Evolutionary conservation across 2,113 vertebrate species (phyloP).

Genomic region (Phalacrocorax pelagicus): DNA sequence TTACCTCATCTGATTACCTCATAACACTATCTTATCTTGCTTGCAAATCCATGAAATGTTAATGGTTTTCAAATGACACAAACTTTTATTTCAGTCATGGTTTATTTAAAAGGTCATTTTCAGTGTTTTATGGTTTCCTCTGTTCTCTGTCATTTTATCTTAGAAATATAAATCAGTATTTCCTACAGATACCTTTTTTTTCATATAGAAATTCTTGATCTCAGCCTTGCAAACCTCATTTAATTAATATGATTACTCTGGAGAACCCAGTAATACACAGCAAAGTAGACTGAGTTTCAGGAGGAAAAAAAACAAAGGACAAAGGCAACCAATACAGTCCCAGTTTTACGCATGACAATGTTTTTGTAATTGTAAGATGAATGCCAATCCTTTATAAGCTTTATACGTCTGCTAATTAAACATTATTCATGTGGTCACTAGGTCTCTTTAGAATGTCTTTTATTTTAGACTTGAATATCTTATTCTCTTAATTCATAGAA

Average conservation of each 20-base stretch:
- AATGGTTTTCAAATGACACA: background rate
- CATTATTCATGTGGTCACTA: background rate
- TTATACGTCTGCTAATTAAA: background rate
- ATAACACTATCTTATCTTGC: background rate
- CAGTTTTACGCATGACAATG: background rate
- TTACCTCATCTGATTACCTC: conserved; percentile 28
- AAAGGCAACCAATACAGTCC: background rate
- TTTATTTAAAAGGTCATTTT: background rate
- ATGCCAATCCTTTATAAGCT: background rate
- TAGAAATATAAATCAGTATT: background rate
- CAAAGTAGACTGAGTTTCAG: background rate
- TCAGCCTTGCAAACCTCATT: background rate
- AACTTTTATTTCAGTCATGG: background rate
- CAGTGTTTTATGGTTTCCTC: background rate
- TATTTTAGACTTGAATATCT: background rate
- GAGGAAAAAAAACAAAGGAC: background rate
- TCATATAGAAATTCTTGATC: background rate
- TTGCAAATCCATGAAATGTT: background rate
- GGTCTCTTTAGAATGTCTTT: background rate
- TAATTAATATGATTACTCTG: background rate
- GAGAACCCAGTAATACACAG: background rate
- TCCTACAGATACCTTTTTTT: background rate
- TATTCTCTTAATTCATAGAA: background rate
- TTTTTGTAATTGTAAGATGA: background rate
- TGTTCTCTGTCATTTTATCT: background rate